These are phyloP conservation scores for Chironomus tepperi DNA, from an alignment of 1,140 invertebrate species.

Conservation along the genomic window DNA sequence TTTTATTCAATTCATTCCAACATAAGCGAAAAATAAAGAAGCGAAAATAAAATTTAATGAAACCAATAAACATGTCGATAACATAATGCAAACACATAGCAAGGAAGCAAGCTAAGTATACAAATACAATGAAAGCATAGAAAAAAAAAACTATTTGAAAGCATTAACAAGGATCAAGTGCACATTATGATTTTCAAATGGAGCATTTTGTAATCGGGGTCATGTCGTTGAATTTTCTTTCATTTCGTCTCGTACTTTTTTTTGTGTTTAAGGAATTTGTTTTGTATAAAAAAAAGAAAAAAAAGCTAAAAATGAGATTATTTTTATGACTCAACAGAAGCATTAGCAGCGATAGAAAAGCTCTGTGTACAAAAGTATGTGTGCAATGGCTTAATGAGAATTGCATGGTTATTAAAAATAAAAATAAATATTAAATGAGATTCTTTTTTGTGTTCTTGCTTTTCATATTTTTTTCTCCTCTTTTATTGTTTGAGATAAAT, in stretches of 20 bases:
- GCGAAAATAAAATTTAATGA: constrained; percentile 21
- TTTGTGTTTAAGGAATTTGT: no score
- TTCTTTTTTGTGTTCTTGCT: no score
- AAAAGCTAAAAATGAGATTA: no score
- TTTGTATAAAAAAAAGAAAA: neutral
- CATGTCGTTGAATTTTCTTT: neutral
- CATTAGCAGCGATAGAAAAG: neutral
- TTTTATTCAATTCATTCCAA: no score
- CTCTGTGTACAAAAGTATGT: no score
- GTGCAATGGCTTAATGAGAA: no score
- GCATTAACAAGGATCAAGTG: constrained; percentile 12
- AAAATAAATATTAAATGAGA: no score
- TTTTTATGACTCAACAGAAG: neutral
- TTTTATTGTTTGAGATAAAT: no score
- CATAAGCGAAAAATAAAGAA: neutral
- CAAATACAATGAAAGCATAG: neutral
- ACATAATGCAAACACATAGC: constrained; percentile 9
- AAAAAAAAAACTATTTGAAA: neutral
- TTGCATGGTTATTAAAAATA: no score
- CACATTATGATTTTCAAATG: constrained; percentile 14
- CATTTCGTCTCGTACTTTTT: no score
- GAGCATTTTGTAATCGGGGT: constrained; percentile 6
- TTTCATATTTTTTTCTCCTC: no score
- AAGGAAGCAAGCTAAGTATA: neutral
- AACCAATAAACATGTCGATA: constrained; percentile 18